These are phyloP conservation scores for Pampus argenteus DNA, from an alignment of 2,797 vertebrate species.

Conservation along the genomic window DNA sequence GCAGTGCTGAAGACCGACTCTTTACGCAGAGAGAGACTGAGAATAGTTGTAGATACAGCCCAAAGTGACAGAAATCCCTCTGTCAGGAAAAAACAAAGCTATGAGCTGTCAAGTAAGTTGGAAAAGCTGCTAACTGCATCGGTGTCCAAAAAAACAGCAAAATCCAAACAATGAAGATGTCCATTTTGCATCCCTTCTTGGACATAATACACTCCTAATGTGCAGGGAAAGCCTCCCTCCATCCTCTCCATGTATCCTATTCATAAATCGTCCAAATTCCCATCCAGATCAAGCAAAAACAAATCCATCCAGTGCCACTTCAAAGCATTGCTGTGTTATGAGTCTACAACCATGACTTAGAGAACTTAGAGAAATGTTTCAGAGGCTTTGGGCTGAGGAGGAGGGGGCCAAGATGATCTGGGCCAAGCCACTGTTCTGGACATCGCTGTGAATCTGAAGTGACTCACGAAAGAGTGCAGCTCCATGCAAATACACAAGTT, in stretches of 20 bases:
- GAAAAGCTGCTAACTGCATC: conserved; percentile 39
- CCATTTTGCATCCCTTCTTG: conserved; percentile 40
- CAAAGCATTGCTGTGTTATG: conserved; percentile 74
- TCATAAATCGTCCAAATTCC: conserved; percentile 64
- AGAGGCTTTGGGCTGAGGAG: conserved; percentile 52
- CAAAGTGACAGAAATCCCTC: conserved; percentile 50
- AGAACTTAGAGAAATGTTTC: conserved; percentile 70
- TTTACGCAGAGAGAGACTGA: conserved; percentile 40
- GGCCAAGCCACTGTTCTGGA: conserved; percentile 77
- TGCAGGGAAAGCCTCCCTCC: conserved; percentile 39
- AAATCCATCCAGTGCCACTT: conserved; percentile 71
- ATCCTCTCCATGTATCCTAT: conserved; percentile 45
- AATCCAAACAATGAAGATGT: conserved; percentile 58
- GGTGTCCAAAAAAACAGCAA: conserved; percentile 42
- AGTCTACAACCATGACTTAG: conserved; percentile 74
- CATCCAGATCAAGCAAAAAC: conserved; percentile 68
- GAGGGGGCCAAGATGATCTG: conserved; percentile 18
- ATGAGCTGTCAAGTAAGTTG: conserved; percentile 51
- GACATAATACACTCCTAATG: conserved; percentile 47
- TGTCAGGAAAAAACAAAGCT: conserved; percentile 51
- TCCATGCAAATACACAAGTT: conserved; percentile 45
- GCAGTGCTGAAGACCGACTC: conserved; percentile 41
- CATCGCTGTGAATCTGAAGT: conserved; percentile 42
- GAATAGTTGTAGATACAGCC: conserved; percentile 27
- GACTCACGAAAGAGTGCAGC: conserved; percentile 40